phyloP scores from a whole-genome alignment of 2,797 vertebrate genomes.

The Buceros bicornis region DNA sequence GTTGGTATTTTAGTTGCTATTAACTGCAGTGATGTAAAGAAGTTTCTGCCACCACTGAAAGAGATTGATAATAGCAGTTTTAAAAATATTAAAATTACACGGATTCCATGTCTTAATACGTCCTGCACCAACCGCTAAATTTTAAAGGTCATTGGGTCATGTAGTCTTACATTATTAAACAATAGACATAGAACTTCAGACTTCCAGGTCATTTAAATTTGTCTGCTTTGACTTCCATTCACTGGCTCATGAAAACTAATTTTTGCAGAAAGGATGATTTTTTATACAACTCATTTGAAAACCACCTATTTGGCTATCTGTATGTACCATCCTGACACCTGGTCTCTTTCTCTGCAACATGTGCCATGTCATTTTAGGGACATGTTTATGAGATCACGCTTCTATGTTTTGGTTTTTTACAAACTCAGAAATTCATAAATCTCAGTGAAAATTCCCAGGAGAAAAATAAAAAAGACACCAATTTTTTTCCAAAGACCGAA shows the following conservation, averaged over 20 bases:
- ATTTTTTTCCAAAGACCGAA: not conserved
- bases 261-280: not conserved
- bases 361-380: not conserved
- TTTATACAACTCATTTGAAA: not conserved
- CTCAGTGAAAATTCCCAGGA: not conserved
- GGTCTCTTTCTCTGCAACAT: fast-evolving
- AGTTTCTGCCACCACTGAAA: not conserved
- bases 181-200: not conserved
- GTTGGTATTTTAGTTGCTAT: not conserved
- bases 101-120: not conserved
- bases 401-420: not conserved
- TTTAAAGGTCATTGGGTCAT: conserved; percentile 25
- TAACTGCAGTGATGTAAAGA: not conserved
- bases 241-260: not conserved
- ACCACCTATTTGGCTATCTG: not conserved
- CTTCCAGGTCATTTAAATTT: not conserved
- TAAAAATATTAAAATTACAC: not conserved
- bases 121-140: not conserved
- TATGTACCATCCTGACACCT: not conserved
- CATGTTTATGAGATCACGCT: not conserved
- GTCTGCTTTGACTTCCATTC: conserved; percentile 12
- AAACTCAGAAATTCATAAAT: not conserved
- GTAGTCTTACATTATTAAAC: not conserved
- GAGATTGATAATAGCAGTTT: not conserved
- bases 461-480: too few species aligned